Base-by-base conservation (phyloP, 2,113 vertebrate genomes). In the Carlito syrichta region DNA sequence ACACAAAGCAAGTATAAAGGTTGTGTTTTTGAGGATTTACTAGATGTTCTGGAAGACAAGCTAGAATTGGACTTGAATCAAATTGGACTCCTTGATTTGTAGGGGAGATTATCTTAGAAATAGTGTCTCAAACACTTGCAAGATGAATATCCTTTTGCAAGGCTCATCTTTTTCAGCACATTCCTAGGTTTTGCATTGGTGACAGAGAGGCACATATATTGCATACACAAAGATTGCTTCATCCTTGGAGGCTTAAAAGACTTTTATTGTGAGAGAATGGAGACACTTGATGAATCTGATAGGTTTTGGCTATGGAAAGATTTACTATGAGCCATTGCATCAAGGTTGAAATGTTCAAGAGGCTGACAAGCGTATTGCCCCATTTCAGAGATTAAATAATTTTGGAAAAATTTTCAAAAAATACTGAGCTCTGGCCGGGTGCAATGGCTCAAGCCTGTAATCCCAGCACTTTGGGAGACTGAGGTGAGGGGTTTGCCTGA, bases 361-460 rank as follows among this genome's bases (percentile, higher is more conserved):
- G 89, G 87, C 95, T 96, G 95, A 95, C 95, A 98, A 94, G 89
- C 86, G 92, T 96, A 96, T 95, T 96, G 95, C 60, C 97, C n/a
- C 97, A 96, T 97, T 97, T 92, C 95, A 89, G 81, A 96, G 95
- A 98, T 97, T 97, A 97, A 98, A 95, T 95, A 85, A 91, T 97
- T 98, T 94, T 56, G 73, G 93, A 43, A 69, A 97, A 96, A 84
- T 71, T 96, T 92, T 96, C 81, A n/a, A n/a, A n/a, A n/a, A n/a
- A n/a, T n/a, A n/a, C n/a, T n/a, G n/a, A n/a, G n/a, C n/a, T n/a
- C n/a, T n/a, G n/a, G n/a, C n/a, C n/a, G n/a, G n/a, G n/a, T n/a
- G n/a, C n/a, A n/a, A n/a, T n/a, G n/a, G n/a, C n/a, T n/a, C n/a
- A n/a, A n/a, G n/a, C n/a, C n/a, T n/a, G n/a, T n/a, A n/a, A n/a